Percentiles rank a stretch among this genome's conserved stretches.
Evolutionary conservation across 2,888 invertebrate genomes (phyloP).

Genomic region (Adineta ricciae): DNA sequence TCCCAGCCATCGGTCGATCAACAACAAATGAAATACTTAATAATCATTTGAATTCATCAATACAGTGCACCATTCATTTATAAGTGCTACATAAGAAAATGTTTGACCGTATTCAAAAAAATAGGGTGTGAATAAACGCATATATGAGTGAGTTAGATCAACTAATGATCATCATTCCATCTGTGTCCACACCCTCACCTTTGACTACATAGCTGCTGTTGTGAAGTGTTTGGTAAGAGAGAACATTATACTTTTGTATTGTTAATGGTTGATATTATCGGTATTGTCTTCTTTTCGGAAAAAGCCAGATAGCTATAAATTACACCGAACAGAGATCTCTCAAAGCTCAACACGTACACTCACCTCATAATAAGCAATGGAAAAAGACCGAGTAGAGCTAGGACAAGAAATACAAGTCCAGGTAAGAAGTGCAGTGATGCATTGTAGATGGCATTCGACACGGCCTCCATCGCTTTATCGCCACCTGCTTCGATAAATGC

Average conservation of each 20-base stretch:
- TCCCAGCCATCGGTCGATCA: too few relatives aligned
- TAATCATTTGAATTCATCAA: too few relatives aligned
- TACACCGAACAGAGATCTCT: neutral
- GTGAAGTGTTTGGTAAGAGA: neutral
- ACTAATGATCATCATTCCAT: too few relatives aligned
- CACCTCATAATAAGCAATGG: neutral
- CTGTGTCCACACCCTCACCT: too few relatives aligned
- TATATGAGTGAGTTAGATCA: too few relatives aligned
- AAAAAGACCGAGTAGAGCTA: neutral
- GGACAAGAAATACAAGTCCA: neutral
- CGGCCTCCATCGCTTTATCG: neutral
- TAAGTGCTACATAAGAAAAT: too few relatives aligned
- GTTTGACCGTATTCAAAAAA: too few relatives aligned
- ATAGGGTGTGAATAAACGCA: too few relatives aligned
- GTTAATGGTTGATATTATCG: neutral
- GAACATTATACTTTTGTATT: neutral
- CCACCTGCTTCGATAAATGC: neutral
- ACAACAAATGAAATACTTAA: too few relatives aligned
- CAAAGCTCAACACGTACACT: neutral
- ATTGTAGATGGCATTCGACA: neutral
- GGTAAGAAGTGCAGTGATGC: neutral
- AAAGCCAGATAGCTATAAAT: neutral
- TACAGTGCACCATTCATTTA: too few relatives aligned
- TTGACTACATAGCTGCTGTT: neutral
- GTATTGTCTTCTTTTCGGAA: neutral